Conservation (phyloP, 2,888 invertebrate genomes). For the Mythimna pallens region DNA sequence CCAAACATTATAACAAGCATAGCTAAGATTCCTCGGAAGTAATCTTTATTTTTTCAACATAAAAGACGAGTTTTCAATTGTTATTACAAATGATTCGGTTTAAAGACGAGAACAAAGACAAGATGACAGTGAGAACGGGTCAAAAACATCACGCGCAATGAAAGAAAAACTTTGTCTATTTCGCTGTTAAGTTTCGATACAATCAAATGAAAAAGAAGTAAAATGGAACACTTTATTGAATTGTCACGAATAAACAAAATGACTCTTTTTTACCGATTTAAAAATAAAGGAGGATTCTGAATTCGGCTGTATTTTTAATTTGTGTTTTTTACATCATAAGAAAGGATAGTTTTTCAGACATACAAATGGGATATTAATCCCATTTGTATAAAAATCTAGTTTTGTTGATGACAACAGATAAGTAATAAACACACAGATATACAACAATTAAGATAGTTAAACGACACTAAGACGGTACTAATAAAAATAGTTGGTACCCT, state of each 20-base stretch:
- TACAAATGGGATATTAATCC: too few relatives aligned
- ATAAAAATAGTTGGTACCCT: too few relatives aligned
- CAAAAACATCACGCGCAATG: conserved; percentile 28
- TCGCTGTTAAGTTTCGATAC: conserved; percentile 24
- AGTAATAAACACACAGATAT: too few relatives aligned
- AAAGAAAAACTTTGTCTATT: conserved; percentile 43
- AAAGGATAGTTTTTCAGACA: too few relatives aligned
- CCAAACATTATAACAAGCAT: neutral
- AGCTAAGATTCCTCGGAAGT: neutral
- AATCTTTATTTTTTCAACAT: neutral
- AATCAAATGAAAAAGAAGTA: conserved; percentile 30
- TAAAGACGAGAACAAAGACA: conserved; percentile 23
- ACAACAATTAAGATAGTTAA: too few relatives aligned
- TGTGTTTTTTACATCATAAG: too few relatives aligned
- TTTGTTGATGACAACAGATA: too few relatives aligned
- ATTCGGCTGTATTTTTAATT: too few relatives aligned
- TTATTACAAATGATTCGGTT: conserved; percentile 13
- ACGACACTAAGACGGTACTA: too few relatives aligned
- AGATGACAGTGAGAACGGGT: conserved; percentile 27
- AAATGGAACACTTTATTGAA: conserved; percentile 15
- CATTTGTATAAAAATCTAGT: too few relatives aligned
- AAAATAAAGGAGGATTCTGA: too few relatives aligned
- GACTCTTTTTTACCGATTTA: too few relatives aligned
- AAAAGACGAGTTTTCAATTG: conserved; percentile 2
- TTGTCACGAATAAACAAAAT: neutral